phyloP scores from a whole-genome alignment of 1,140 invertebrate genomes.

The Pantala flavescens region DNA sequence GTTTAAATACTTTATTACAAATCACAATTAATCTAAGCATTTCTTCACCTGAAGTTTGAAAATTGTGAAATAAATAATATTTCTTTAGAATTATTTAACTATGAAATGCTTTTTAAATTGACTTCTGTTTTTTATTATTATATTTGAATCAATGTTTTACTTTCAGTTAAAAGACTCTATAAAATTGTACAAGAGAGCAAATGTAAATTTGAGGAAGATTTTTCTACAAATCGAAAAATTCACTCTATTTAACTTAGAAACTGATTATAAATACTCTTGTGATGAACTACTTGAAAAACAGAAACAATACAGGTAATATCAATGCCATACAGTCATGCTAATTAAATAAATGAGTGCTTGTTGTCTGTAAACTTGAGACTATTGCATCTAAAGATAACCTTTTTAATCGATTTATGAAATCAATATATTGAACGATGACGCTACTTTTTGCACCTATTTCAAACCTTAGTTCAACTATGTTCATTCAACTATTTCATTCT shows the following conservation, averaged over 20 bases:
- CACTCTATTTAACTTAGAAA: conserved; percentile 49
- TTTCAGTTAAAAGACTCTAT: conserved; percentile 56
- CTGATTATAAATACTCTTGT: conserved; percentile 6
- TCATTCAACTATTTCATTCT: neutral
- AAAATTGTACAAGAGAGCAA: conserved; percentile 68
- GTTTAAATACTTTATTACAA: neutral
- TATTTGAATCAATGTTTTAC: too few species aligned
- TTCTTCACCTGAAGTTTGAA: neutral
- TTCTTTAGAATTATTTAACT: conserved; percentile 18
- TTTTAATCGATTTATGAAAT: neutral
- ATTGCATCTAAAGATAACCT: too few species aligned
- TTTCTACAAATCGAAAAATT: conserved; percentile 69
- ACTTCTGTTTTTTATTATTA: conserved; percentile 14
- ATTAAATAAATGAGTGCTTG: neutral
- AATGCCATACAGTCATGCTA: neutral
- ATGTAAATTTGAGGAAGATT: conserved; percentile 57
- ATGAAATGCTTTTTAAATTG: conserved; percentile 21
- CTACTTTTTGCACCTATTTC: conserved; percentile 26
- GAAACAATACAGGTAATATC: conserved; percentile 1
- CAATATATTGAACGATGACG: neutral
- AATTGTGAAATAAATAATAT: conserved; percentile 41
- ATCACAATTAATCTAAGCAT: neutral
- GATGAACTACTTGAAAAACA: neutral
- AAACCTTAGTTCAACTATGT: neutral
- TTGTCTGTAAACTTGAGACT: neutral